Evolutionary conservation across 2,888 invertebrate genomes (phyloP).

Genomic region (Campaea margaritaria): DNA sequence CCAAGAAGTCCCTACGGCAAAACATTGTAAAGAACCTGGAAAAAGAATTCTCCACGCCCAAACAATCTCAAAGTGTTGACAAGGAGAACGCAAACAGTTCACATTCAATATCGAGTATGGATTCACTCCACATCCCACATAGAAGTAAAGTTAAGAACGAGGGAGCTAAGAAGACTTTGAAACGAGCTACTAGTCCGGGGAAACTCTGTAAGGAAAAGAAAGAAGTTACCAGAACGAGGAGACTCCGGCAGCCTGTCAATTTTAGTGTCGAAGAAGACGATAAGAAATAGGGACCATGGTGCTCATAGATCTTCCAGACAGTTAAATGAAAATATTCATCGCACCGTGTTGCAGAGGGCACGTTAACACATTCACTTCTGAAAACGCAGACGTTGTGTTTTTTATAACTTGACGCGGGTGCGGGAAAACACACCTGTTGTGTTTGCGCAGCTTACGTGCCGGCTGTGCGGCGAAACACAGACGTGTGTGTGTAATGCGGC

Average conservation of each 20-base stretch:
- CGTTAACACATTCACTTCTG: too few relatives aligned
- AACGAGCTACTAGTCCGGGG: conserved; percentile 68
- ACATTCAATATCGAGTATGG: neutral
- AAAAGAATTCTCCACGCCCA: conserved; percentile 64
- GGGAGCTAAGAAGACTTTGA: conserved; percentile 41
- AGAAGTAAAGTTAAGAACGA: conserved; percentile 1
- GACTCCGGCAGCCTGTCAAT: conserved; percentile 5
- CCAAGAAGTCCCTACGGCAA: conserved; percentile 52
- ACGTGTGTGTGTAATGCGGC: too few relatives aligned
- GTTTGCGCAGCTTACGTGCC: too few relatives aligned
- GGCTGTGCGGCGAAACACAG: too few relatives aligned
- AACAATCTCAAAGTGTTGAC: conserved; percentile 13
- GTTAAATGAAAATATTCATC: too few relatives aligned
- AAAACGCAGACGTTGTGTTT: too few relatives aligned
- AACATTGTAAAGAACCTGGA: conserved; percentile 72
- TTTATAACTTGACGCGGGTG: too few relatives aligned
- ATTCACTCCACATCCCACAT: conserved; percentile 9
- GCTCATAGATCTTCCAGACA: neutral
- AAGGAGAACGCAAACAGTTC: conserved; percentile 3
- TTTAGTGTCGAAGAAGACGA: conserved; percentile 12
- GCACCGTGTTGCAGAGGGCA: too few relatives aligned
- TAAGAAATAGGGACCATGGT: neutral
- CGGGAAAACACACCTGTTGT: too few relatives aligned
- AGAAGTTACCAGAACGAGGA: neutral
- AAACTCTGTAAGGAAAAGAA: conserved; percentile 50